Conservation (phyloP, 2,113 vertebrate genomes). For the Baryphthengus martii region DNA sequence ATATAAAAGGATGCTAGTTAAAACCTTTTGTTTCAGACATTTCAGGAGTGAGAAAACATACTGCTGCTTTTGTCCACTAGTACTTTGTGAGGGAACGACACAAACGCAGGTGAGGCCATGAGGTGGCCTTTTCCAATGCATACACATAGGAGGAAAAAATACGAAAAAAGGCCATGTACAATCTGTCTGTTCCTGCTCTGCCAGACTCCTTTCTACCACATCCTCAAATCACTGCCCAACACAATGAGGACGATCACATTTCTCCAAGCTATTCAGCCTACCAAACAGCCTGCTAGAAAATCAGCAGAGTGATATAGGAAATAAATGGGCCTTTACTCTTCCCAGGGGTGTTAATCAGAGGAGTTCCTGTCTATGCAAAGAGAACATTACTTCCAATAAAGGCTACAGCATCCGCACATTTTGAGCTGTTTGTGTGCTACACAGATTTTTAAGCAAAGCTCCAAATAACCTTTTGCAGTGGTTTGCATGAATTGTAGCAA, state of each 20-base stretch:
- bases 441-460: neutral
- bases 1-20: neutral
- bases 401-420: neutral
- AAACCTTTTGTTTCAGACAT: neutral
- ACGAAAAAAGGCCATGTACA: neutral
- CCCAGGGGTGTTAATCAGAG: neutral
- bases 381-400: neutral
- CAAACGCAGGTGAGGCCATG: neutral
- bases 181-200: fast-evolving
- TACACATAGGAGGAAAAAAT: neutral
- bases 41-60: neutral
- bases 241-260: neutral
- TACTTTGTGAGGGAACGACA: neutral
- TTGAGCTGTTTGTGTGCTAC: neutral
- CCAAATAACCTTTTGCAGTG: neutral
- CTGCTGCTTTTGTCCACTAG: neutral
- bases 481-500: neutral
- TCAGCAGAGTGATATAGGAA: neutral
- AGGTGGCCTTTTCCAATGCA: neutral
- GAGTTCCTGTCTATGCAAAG: neutral
- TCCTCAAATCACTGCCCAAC: neutral
- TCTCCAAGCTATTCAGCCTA: neutral
- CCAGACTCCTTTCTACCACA: neutral
- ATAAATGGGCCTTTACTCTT: neutral
- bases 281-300: neutral